A percentile compares a stretch with the other conserved stretches of the same genome.
Evolutionary conservation across 2,113 vertebrate species (phyloP).

Genomic region (Muntiacus reevesi): DNA sequence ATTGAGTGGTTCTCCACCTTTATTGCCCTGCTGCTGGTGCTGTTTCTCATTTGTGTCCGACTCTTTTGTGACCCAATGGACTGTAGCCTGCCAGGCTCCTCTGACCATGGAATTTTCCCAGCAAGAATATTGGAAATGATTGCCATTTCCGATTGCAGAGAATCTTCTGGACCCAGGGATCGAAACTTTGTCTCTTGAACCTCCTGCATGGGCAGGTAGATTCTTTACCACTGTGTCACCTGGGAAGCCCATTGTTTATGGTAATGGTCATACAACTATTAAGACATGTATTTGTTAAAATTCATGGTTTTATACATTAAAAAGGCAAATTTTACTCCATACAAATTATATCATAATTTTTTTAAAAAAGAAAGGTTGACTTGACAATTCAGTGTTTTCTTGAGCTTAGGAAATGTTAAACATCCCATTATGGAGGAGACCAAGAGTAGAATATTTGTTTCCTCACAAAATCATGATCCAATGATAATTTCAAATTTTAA

Average conservation of each 20-base stretch:
- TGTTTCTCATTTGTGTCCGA: neutral
- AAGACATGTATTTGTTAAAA: neutral
- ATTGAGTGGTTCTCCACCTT: neutral
- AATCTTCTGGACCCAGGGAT: neutral
- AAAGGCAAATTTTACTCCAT: neutral
- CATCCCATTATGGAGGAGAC: neutral
- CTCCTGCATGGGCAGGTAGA: neutral
- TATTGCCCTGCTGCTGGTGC: neutral
- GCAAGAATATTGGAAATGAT: neutral
- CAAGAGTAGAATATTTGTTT: neutral
- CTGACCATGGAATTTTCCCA: neutral
- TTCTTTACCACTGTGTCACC: neutral
- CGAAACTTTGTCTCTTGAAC: neutral
- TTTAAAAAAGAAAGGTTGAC: neutral
- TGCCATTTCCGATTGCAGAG: neutral
- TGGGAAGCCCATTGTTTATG: neutral
- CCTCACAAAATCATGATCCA: constrained; percentile 8
- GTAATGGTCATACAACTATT: neutral
- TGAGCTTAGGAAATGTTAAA: neutral
- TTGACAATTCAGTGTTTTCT: neutral
- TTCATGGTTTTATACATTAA: neutral
- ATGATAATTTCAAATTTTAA: constrained; percentile 45
- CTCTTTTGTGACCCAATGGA: neutral
- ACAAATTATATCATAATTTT: neutral
- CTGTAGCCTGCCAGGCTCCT: neutral